Evolutionary conservation across 2,113 vertebrate species (phyloP).

Genomic region (Gallinago media): DNA sequence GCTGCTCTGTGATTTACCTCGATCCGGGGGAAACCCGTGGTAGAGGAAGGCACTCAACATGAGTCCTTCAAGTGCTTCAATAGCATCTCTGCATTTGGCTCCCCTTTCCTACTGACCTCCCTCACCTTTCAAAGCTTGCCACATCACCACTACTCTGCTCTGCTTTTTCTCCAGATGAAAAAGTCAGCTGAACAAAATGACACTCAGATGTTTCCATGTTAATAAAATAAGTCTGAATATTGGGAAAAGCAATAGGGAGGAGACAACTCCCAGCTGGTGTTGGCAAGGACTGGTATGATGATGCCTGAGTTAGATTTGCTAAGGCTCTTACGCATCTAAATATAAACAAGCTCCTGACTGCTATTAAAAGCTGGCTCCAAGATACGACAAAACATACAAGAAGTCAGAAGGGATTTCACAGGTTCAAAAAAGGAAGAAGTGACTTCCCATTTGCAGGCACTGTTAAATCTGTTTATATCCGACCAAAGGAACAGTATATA

Average conservation of each 20-base stretch:
- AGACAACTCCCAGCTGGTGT: not conserved
- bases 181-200: slow-evolving; percentile 6
- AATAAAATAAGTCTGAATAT: not conserved
- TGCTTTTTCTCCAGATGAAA: not conserved
- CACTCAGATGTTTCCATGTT: slow-evolving; percentile 14
- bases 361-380: not conserved
- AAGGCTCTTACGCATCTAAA: not conserved
- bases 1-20: not conserved
- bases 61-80: not conserved
- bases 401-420: not conserved
- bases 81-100: not conserved
- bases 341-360: not conserved
- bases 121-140: not conserved
- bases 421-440: not conserved
- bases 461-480: not conserved
- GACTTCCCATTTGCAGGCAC: not conserved
- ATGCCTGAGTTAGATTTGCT: not conserved
- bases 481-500: not conserved
- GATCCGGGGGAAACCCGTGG: not conserved
- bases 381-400: not conserved
- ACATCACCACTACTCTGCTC: not conserved
- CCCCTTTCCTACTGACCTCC: not conserved
- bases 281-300: not conserved
- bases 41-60: not conserved
- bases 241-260: not conserved